These are phyloP conservation scores for Torymus texanus DNA, from an alignment of 2,888 invertebrate species.

Conservation along the genomic window DNA sequence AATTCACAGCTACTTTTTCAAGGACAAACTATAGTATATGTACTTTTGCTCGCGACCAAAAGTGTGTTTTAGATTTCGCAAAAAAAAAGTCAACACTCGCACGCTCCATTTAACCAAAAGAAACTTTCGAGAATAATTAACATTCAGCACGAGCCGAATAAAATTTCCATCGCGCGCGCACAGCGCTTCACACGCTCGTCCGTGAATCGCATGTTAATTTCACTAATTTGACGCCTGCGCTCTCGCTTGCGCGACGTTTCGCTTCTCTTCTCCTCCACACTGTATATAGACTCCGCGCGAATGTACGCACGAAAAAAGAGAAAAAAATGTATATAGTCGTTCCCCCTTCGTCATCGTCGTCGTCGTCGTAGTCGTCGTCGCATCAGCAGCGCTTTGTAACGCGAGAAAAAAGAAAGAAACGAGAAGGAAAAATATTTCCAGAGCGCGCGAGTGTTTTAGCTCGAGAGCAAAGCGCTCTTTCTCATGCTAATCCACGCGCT, in stretches of 20 bases:
- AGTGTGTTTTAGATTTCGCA: too few species aligned
- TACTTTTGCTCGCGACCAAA: too few species aligned
- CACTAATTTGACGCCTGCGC: conserved; percentile 49
- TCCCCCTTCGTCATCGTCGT: background rate
- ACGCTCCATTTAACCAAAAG: background rate
- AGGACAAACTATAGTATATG: background rate
- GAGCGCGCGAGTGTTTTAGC: conserved; percentile 31
- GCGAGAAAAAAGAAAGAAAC: conserved; percentile 27
- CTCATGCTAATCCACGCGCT: conserved; percentile 73
- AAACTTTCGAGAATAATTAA: conserved; percentile 37
- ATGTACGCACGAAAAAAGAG: background rate
- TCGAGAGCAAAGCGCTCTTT: conserved; percentile 72
- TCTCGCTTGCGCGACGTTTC: too few species aligned
- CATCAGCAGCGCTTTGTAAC: conserved; percentile 37
- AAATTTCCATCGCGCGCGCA: conserved; percentile 17
- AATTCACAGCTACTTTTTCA: background rate
- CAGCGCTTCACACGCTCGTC: background rate
- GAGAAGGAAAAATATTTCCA: conserved; percentile 34
- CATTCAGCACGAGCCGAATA: conserved; percentile 1
- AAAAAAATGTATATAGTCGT: background rate
- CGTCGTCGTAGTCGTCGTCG: conserved; percentile 12
- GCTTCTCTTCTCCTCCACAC: too few species aligned
- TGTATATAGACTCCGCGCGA: too few species aligned
- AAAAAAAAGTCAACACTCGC: too few species aligned
- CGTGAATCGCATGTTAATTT: conserved; percentile 41